Evolutionary conservation across 2,113 vertebrate genomes (phyloP).

Genomic region (Bothrops jararaca): DNA sequence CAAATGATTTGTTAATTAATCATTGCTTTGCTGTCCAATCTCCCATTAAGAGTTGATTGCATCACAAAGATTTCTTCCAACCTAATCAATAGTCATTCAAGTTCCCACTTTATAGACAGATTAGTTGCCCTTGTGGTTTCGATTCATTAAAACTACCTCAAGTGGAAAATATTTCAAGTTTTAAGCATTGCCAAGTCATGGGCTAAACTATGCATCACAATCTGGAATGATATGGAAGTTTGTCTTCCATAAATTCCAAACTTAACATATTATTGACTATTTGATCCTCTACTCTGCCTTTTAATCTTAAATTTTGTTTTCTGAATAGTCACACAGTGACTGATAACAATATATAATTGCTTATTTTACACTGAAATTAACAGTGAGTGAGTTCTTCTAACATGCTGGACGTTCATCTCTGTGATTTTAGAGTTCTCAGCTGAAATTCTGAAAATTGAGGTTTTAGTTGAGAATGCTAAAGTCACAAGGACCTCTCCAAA

Average conservation of each 20-base stretch:
- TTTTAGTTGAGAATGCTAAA: background rate
- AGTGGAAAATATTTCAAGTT: conserved; percentile 3
- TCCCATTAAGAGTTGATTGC: conserved; percentile 30
- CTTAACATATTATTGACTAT: background rate
- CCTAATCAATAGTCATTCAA: conserved; percentile 27
- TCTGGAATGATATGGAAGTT: background rate
- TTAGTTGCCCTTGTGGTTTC: conserved; percentile 25
- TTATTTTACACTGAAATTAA: background rate
- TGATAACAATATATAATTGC: background rate
- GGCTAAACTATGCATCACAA: background rate
- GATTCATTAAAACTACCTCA: background rate
- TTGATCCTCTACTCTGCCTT: too few species aligned
- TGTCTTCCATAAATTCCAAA: background rate
- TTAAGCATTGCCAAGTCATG: background rate
- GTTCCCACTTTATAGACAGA: conserved; percentile 35
- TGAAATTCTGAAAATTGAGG: background rate
- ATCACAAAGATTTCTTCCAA: background rate
- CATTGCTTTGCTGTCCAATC: background rate
- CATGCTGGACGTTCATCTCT: background rate
- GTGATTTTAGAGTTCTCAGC: background rate
- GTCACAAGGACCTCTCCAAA: background rate
- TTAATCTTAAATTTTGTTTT: background rate
- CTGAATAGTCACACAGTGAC: background rate
- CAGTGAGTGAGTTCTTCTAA: background rate
- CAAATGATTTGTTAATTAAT: conserved; percentile 26